Base-by-base conservation (phyloP, 2,797 vertebrate species). In the Miopithecus talapoin region DNA sequence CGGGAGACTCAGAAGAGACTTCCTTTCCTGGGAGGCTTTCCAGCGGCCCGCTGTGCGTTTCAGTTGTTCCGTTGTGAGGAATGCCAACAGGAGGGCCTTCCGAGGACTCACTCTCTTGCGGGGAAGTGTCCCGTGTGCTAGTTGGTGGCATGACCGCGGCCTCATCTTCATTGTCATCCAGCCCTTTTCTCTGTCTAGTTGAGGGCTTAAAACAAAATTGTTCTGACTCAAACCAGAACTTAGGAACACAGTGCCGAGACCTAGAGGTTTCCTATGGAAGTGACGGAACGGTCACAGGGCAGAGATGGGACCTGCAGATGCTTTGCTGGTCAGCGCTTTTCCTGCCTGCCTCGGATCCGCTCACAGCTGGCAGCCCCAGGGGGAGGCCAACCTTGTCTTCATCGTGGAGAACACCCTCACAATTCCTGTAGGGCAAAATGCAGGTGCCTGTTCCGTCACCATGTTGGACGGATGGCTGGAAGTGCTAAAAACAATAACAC, bases 331-430 rank as follows among this genome's bases (percentile, higher is more conserved):
- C 8, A 22, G 70, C 9, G 8, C 59, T 30, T 1, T 57, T 41
- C 55, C 4, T 36, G 1, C 5, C 1, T 11, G 3, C 2, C 87
- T 1, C 13, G 12, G 50, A 5, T 2, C 68, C 1, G 0, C 4
- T 4, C 14, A 2, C 50, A 50, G 61, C 64, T n/a, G 22, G 78
- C n/a, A 24, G 30, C 36, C 16, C 28, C 39, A 0, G 24, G 48
- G 36, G 39, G 87, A 36, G 53, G 28, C 57, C 53, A 50, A 7
- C 16, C 24, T 6, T 33, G 39, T 70, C 85, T 83, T 30, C 36
- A 36, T 0, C 1, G 2, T 7, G 8, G 72, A 10, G 30, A 22
- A 9, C 4, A 1, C 61, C 14, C 2, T 24, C 16, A 5, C 0
- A 0, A 28, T 59, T 39, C 53, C 13, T 6, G 5, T 1, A 3